A percentile compares a stretch with the other conserved stretches of the same genome.
These are phyloP conservation scores for Heliconius congener DNA, from an alignment of 1,140 invertebrate genomes.

Conservation along the genomic window DNA sequence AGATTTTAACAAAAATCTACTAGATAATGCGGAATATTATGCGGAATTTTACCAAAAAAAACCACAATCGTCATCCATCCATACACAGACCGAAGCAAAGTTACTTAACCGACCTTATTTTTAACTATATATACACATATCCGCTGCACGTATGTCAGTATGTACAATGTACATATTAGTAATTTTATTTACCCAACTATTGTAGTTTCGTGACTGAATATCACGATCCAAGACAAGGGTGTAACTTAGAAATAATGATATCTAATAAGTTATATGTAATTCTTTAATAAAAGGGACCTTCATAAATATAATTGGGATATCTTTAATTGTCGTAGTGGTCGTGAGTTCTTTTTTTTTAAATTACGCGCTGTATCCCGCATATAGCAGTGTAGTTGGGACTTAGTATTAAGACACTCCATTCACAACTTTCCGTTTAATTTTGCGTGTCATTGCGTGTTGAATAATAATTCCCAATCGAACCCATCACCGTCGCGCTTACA, in stretches of 20 bases:
- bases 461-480: too few relatives aligned
- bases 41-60: too few relatives aligned
- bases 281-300: neutral
- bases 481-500: too few relatives aligned
- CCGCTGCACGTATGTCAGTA: neutral
- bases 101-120: neutral
- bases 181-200: neutral
- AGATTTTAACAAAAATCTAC: too few relatives aligned
- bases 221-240: conserved; percentile 2
- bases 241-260: neutral
- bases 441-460: neutral
- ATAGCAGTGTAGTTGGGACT: neutral
- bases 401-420: neutral
- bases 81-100: neutral
- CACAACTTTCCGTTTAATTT: neutral
- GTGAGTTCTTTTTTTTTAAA: neutral
- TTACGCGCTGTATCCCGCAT: neutral
- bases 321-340: neutral
- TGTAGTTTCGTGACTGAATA: neutral
- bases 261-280: neutral
- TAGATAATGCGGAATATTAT: too few relatives aligned
- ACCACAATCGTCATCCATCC: neutral
- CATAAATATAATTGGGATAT: neutral
- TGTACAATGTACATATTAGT: neutral
- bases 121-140: neutral